These are phyloP conservation scores for honey bee (Apis mellifera) DNA, from an alignment of 1,140 invertebrate genomes.

Conservation along the genomic window Amel_HAv3.1 CM009931.2:20689501-20690000, in stretches of 20 bases:
- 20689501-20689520: not conserved
- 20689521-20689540: constrained; percentile 5
- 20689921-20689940: not conserved
- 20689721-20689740: constrained; percentile 57
- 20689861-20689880: not conserved
- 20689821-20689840: not conserved
- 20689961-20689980: too few relatives aligned
- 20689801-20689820: not conserved
- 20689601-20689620: constrained; percentile 39
- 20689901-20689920: not conserved
- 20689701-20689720: constrained; percentile 67
- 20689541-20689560: constrained; percentile 8
- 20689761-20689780: not conserved
- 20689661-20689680: constrained; percentile 43
- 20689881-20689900: not conserved
- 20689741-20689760: constrained; percentile 29
- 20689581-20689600: constrained; percentile 52
- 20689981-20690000: not conserved
- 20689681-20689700: constrained; percentile 59
- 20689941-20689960: too few relatives aligned
- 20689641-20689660: constrained; percentile 49
- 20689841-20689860: not conserved
- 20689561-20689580: constrained; percentile 57
- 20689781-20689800: not conserved
- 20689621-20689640: constrained; percentile 59